Conservation (phyloP, 2,113 vertebrate species). For the Microcebus murinus region DNA sequence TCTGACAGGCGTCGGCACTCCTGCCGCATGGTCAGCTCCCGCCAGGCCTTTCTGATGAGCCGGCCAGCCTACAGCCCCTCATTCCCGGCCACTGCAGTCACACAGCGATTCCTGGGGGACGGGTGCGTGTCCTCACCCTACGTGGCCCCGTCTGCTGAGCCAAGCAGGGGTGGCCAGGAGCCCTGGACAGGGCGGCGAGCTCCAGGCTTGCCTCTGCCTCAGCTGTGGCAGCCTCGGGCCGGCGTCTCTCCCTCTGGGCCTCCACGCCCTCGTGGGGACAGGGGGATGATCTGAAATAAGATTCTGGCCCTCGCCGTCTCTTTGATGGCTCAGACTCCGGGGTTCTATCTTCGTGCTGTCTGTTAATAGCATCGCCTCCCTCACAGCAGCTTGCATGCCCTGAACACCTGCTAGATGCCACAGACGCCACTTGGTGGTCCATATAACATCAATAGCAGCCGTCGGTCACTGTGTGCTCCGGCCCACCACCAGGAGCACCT, state of each 20-base stretch:
- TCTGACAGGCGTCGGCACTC: background rate
- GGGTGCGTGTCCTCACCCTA: background rate
- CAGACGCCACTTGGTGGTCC: background rate
- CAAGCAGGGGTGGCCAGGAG: background rate
- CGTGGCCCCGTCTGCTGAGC: background rate
- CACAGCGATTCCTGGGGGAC: background rate
- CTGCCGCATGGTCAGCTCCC: background rate
- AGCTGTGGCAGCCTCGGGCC: accelerated
- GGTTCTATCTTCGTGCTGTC: background rate
- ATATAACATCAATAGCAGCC: accelerated
- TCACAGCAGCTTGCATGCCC: background rate
- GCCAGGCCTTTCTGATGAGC: background rate
- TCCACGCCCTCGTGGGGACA: background rate
- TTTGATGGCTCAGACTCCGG: background rate
- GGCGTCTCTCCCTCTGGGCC: background rate
- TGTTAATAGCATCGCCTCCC: background rate
- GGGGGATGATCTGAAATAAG: constrained; percentile 36
- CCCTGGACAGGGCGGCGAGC: background rate
- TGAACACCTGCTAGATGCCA: background rate
- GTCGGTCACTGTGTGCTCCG: background rate
- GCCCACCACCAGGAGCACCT: accelerated
- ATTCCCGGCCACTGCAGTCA: background rate
- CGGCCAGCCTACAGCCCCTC: background rate
- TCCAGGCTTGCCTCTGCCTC: background rate
- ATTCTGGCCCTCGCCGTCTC: background rate